phyloP scores from a whole-genome alignment of 2,113 vertebrate genomes.

The Xenopus laevis region DNA sequence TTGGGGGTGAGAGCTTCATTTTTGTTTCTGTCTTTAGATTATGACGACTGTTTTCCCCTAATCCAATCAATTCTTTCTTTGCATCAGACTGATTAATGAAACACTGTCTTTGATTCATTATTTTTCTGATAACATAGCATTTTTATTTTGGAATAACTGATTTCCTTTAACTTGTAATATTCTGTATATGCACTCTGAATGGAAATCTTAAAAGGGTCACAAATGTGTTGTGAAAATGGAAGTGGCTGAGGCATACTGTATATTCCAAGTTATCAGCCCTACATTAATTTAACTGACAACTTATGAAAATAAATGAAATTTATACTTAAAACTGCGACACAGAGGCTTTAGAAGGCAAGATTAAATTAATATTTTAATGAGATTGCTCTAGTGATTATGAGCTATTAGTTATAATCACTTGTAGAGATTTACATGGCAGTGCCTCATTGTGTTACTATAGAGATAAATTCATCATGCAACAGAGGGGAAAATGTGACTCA shows the following conservation, averaged over 20 bases:
- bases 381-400: constrained; percentile 34
- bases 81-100: not conserved
- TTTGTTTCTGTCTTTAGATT: too few relatives aligned
- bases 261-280: not conserved
- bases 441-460: constrained; percentile 35
- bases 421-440: constrained; percentile 23
- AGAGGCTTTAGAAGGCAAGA: constrained; percentile 11
- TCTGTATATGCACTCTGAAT: too few relatives aligned
- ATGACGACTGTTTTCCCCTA: too few relatives aligned
- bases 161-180: too few relatives aligned
- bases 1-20: too few relatives aligned
- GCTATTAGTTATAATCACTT: constrained; percentile 29
- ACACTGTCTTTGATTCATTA: not conserved
- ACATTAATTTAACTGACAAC: constrained; percentile 7
- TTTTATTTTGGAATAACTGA: too few relatives aligned
- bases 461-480: constrained; percentile 14
- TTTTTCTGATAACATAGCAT: too few relatives aligned
- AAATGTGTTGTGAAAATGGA: not conserved
- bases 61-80: not conserved
- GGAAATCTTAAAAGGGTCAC: too few relatives aligned
- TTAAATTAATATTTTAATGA: constrained; percentile 32
- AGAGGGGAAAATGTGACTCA: constrained; percentile 6
- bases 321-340: constrained; percentile 18
- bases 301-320: constrained; percentile 21
- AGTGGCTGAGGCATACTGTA: not conserved